These are phyloP conservation scores for Pomacea canaliculata DNA, from an alignment of 2,888 invertebrate genomes.

Conservation along the genomic window DNA sequence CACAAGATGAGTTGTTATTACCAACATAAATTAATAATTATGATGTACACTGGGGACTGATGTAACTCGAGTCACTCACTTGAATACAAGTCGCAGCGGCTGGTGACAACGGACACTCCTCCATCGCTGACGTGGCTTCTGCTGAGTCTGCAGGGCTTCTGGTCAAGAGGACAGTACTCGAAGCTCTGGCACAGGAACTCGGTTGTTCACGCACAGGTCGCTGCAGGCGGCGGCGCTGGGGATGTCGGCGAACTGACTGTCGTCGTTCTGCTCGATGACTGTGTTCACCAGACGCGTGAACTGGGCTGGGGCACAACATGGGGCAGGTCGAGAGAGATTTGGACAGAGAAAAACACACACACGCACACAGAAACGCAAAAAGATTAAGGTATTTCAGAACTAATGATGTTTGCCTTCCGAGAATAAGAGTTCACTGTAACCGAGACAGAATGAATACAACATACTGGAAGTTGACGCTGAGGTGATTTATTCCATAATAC, in stretches of 20 bases:
- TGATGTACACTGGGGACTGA: too few species aligned
- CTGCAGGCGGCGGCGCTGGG: conserved; percentile 39
- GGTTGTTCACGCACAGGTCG: conserved; percentile 40
- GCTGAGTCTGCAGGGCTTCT: conserved; percentile 45
- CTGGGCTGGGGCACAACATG: conserved; percentile 41
- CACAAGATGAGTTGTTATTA: too few species aligned
- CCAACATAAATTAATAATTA: too few species aligned
- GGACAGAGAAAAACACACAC: too few species aligned
- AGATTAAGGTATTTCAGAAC: background rate
- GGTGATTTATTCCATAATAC: too few species aligned
- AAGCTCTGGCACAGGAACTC: conserved; percentile 50
- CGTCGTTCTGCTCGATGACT: conserved; percentile 42
- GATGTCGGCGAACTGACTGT: conserved; percentile 32
- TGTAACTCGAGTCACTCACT: conserved; percentile 33
- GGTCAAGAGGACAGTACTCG: conserved; percentile 43
- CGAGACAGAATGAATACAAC: too few species aligned
- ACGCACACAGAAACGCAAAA: background rate
- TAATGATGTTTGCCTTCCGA: too few species aligned
- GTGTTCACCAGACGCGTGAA: conserved; percentile 43
- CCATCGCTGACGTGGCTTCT: conserved; percentile 40
- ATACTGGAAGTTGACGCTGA: too few species aligned
- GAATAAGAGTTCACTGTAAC: too few species aligned
- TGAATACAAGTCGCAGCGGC: conserved; percentile 47
- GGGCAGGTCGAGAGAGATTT: too few species aligned
- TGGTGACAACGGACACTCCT: conserved; percentile 1